Percentiles rank a stretch among this genome's conserved stretches.
Evolutionary conservation across 2,797 vertebrate species (phyloP).

Genomic region (Phrynocephalus guinanensis): DNA sequence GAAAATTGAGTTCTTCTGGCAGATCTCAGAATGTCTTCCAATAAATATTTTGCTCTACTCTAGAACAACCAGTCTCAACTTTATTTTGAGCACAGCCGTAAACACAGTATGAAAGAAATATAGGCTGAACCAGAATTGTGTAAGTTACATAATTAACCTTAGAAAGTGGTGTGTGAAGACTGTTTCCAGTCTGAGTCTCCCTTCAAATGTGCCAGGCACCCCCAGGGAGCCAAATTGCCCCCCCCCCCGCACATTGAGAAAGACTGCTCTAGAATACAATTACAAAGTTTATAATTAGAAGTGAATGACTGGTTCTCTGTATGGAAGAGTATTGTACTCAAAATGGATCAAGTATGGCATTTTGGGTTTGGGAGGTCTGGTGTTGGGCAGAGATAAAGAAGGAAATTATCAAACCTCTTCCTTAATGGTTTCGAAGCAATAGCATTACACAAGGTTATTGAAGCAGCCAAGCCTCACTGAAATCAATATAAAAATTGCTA

Average conservation of each 20-base stretch:
- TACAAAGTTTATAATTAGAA: background rate
- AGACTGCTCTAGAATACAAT: background rate
- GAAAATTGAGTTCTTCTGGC: background rate
- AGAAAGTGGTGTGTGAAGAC: too few relatives aligned
- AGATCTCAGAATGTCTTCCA: background rate
- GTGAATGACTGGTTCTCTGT: background rate
- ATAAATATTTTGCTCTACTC: background rate
- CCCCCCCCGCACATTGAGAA: too few relatives aligned
- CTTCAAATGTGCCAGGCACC: too few relatives aligned
- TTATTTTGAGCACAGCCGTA: too few relatives aligned
- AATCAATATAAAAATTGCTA: slow-evolving; percentile 6
- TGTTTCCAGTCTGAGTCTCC: too few relatives aligned
- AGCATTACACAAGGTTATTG: background rate
- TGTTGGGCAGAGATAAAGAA: background rate
- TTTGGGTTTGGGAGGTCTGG: background rate
- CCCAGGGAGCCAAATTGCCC: too few relatives aligned
- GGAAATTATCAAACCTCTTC: background rate
- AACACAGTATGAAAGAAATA: too few relatives aligned
- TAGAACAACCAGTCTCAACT: too few relatives aligned
- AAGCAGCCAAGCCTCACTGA: background rate
- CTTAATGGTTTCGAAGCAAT: background rate
- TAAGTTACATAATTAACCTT: too few relatives aligned
- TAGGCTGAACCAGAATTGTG: too few relatives aligned
- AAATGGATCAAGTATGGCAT: background rate
- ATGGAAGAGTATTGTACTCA: rapidly evolving